These are phyloP conservation scores for Otolemur garnettii DNA, from an alignment of 2,113 vertebrate genomes.

Conservation along the genomic window DNA sequence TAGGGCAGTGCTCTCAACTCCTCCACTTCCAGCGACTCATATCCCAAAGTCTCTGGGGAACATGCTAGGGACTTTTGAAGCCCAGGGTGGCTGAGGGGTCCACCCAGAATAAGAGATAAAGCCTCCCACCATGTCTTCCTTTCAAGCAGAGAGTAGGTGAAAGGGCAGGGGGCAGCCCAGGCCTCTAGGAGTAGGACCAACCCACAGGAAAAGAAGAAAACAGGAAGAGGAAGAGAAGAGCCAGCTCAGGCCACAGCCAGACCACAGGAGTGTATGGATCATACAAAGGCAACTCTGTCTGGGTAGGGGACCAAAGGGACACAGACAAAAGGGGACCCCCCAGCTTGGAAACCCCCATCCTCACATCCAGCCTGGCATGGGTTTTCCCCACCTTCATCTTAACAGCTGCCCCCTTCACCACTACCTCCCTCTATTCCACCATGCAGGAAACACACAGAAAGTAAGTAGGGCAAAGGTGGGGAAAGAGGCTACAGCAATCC, in stretches of 20 bases:
- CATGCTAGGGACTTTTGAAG: background rate
- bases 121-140: background rate
- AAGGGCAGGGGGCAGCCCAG: conserved; percentile 80
- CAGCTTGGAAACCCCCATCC: conserved; percentile 77
- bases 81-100: background rate
- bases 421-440: background rate
- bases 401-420: conserved; percentile 64
- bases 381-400: conserved; percentile 82
- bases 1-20: background rate
- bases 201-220: conserved; percentile 78
- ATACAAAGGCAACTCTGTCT: conserved; percentile 64
- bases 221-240: conserved; percentile 82
- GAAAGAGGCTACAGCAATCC: background rate
- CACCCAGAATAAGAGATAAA: background rate
- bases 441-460: conserved; percentile 37
- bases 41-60: background rate
- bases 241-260: conserved; percentile 60
- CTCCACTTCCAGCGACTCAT: too few species aligned
- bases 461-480: background rate
- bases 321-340: conserved; percentile 73
- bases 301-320: conserved; percentile 10
- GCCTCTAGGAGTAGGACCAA: conserved; percentile 61
- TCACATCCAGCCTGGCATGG: conserved; percentile 68
- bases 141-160: conserved; percentile 69
- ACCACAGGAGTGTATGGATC: conserved; percentile 74